These are phyloP conservation scores for Thecocarcelia acutangulata DNA, from an alignment of 2,888 invertebrate genomes.

Conservation along the genomic window DNA sequence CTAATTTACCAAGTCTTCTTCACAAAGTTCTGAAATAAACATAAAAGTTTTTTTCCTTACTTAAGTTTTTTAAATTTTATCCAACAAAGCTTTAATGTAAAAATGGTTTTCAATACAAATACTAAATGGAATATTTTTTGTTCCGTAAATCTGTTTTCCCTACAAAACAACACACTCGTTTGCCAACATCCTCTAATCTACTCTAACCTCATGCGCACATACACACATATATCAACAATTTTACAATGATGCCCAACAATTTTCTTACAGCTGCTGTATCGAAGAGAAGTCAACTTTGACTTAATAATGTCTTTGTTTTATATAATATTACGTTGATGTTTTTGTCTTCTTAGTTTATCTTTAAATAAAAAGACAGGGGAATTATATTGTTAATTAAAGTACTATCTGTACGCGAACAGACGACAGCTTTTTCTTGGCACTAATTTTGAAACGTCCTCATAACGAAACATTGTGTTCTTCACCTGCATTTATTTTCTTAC, in stretches of 20 bases:
- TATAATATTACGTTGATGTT: constrained; percentile 46
- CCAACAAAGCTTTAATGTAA: no score
- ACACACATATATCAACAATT: neutral
- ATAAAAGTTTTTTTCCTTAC: no score
- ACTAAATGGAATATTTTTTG: no score
- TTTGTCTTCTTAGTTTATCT: constrained; percentile 1
- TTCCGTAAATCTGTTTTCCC: no score
- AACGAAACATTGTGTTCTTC: no score
- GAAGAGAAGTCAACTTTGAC: constrained; percentile 53
- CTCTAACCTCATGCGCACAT: neutral
- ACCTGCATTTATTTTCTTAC: no score
- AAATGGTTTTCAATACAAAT: no score
- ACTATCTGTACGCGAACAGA: constrained; percentile 19
- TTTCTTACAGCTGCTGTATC: neutral
- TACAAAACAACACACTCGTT: no score
- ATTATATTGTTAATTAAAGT: constrained; percentile 62
- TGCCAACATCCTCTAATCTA: no score
- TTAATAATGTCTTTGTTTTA: constrained; percentile 61
- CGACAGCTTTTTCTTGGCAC: neutral
- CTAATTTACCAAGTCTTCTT: no score
- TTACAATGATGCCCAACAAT: neutral
- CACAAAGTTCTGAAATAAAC: no score
- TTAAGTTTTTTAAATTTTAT: no score
- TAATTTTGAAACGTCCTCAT: neutral
- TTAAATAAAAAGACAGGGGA: neutral